A percentile compares a stretch with the other conserved stretches of the same genome.
These are phyloP conservation scores for Stichodactyla helianthus DNA, from an alignment of 64 coral and sea anemone genomes.

Conservation along the genomic window DNA sequence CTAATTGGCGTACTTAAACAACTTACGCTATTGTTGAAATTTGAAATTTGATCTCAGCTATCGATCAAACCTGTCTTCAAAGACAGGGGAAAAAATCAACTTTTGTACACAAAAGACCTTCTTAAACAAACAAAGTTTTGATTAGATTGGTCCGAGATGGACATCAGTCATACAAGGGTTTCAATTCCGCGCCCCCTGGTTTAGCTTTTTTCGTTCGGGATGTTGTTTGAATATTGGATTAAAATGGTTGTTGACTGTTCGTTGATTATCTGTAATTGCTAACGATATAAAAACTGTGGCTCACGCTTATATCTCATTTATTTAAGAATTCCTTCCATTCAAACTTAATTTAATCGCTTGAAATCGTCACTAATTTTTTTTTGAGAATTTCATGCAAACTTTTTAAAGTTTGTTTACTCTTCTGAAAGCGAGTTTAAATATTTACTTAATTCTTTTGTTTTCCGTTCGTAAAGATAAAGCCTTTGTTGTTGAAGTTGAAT, in stretches of 20 bases:
- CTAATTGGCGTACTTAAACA: background rate
- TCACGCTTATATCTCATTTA: background rate
- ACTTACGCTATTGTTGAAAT: background rate
- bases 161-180: background rate
- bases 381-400: background rate
- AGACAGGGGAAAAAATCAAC: background rate
- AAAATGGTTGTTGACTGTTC: background rate
- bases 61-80: background rate
- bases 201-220: background rate
- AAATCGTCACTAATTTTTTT: background rate
- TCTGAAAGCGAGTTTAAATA: background rate
- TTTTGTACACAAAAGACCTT: background rate
- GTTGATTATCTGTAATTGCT: background rate
- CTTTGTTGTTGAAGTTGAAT: background rate
- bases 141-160: background rate
- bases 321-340: background rate
- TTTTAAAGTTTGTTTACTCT: background rate
- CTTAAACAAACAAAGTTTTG: background rate
- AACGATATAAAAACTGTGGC: background rate
- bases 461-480: background rate
- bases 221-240: slow-evolving; percentile 14
- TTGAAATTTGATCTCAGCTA: background rate
- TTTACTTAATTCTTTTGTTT: background rate
- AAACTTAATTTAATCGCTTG: background rate
- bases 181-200: background rate